Base-by-base conservation (phyloP, 2,113 vertebrate species). In the Chamaea fasciata region DNA sequence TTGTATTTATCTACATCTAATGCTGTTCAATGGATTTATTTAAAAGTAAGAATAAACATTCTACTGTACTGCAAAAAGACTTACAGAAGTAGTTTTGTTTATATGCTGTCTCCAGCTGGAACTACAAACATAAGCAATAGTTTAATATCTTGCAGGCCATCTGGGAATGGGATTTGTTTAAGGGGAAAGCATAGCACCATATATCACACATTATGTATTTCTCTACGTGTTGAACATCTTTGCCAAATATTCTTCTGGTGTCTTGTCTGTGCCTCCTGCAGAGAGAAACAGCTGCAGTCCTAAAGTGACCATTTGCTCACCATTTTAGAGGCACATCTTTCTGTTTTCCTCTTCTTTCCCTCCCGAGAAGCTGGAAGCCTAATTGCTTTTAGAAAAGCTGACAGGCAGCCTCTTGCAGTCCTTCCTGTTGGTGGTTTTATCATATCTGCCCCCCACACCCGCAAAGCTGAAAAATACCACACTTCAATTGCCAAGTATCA, bases 161-260 rank as follows among this genome's bases (percentile, higher is more conserved):
- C 91, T 95, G 93, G 94, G 94, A 87, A 46, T 82, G 60, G 64
- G 74, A 76, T 94, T 95, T 94, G 56, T 94, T 91, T 86, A 90
- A 94, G 57, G 23, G 60, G 76, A 56, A 83, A 63, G 50, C 35
- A 21, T 2, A 83, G 60, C 59, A 84, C 39, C 31, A 50, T 76
- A 69, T 53, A 92, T 87, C 57, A 84, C 74, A 30, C 2, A 5
- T 80, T 81, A 78, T 76, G n/a, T 75, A 62, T 94, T 95, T 92
- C 44, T 60, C 15, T 74, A 26, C 0, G 1, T 78, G 31, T 37
- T 42, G 57, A 94, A 84, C 9, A 11, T 82, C 41, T 94, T 82
- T 85, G 74, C 74, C 86, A 76, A 89, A 69, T 76, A 74, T 13
- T 95, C 33, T 89, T 92, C 81, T 89, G 62, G 15, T 84, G 33